A percentile compares a stretch with the other conserved stretches of the same genome.
phyloP scores from a whole-genome alignment of 2,113 vertebrate species.

The Colaptes auratus region DNA sequence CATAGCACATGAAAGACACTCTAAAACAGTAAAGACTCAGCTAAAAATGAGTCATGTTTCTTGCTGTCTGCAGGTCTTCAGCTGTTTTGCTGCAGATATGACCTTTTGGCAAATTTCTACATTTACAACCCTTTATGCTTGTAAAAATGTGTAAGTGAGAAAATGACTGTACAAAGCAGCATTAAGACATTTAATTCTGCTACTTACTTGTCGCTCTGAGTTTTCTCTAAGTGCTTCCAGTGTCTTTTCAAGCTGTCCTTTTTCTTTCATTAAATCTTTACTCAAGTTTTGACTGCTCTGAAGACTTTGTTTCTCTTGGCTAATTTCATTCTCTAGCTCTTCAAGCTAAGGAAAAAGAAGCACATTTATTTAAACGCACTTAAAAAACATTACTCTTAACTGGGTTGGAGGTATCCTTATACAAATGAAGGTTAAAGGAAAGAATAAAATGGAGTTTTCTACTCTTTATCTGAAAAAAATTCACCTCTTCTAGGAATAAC shows the following conservation, averaged over 20 bases:
- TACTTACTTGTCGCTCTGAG: constrained; percentile 91
- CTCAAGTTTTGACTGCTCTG: constrained; percentile 88
- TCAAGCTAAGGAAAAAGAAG: constrained; percentile 80
- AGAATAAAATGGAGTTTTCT: background rate
- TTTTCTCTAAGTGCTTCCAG: constrained; percentile 92
- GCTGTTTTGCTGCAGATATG: background rate
- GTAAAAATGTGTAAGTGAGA: background rate
- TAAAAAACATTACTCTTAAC: background rate
- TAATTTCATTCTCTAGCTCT: constrained; percentile 86
- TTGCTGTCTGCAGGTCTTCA: background rate
- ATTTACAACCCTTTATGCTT: background rate
- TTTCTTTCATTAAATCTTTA: constrained; percentile 95
- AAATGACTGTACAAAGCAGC: background rate
- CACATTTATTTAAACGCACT: background rate
- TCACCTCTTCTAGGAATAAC: background rate
- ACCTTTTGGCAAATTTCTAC: background rate
- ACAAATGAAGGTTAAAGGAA: background rate
- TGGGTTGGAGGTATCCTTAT: background rate
- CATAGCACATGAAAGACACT: background rate
- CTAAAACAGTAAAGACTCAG: background rate
- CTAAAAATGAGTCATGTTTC: background rate
- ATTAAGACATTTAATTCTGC: background rate
- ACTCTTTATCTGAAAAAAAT: background rate
- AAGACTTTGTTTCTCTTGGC: constrained; percentile 87
- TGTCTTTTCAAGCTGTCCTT: constrained; percentile 92